Conservation (phyloP, 30 jellyfish, hydroid and myxozoan genomes). For the Turritopsis rubra region DNA sequence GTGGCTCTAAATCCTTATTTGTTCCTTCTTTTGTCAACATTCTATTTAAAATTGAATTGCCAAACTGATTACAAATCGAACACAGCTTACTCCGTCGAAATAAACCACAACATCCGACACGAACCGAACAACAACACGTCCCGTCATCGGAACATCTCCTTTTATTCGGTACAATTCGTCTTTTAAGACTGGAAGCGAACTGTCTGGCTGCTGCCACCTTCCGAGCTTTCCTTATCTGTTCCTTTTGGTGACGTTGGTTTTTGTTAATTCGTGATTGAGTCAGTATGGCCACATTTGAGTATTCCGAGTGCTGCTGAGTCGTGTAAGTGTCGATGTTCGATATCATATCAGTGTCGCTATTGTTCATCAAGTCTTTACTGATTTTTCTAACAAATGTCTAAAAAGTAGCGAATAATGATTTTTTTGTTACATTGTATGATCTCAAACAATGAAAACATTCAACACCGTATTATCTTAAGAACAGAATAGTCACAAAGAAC, state of each 20-base stretch:
- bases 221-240: background rate
- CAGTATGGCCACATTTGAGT: constrained; percentile 1
- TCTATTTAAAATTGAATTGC: constrained; percentile 7
- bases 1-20: constrained; percentile 13
- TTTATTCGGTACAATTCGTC: constrained; percentile 14
- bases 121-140: background rate
- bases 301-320: constrained; percentile 17
- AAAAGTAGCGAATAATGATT: background rate
- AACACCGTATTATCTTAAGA: background rate
- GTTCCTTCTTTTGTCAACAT: constrained; percentile 7
- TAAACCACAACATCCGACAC: constrained; percentile 1
- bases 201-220: constrained; percentile 4
- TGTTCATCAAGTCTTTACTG: background rate
- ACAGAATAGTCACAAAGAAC: background rate
- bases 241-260: background rate
- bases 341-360: background rate
- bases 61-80: constrained; percentile 2
- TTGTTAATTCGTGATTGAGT: background rate
- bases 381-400: background rate
- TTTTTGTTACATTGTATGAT: background rate
- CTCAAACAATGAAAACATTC: background rate
- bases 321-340: background rate
- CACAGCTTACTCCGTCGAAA: background rate
- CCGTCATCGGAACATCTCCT: background rate
- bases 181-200: constrained; percentile 10